Conservation (phyloP, 92 coral and sea anemone genomes). For the Porites divaricata region DNA sequence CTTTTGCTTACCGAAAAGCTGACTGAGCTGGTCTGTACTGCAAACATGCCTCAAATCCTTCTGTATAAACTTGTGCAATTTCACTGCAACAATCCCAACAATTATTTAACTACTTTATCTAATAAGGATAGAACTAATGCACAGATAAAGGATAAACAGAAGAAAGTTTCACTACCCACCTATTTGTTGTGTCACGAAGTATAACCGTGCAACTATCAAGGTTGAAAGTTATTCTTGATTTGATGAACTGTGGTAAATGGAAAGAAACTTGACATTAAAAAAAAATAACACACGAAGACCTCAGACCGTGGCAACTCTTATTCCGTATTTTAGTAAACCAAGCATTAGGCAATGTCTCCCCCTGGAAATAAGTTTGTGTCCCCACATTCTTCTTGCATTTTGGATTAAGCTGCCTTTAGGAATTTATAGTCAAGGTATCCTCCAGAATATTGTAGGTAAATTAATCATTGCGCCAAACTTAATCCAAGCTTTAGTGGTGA, state of each 20-base stretch:
- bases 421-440: too few relatives aligned
- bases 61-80: conserved; percentile 66
- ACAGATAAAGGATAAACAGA: background rate
- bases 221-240: conserved; percentile 63
- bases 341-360: too few relatives aligned
- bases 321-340: too few relatives aligned
- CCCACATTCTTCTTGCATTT: too few relatives aligned
- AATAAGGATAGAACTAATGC: background rate
- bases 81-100: conserved; percentile 28
- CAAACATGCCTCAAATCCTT: conserved; percentile 70
- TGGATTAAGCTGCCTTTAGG: too few relatives aligned
- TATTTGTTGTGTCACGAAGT: conserved; percentile 53
- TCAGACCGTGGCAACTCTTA: too few relatives aligned
- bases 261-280: background rate
- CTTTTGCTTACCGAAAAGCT: conserved; percentile 36
- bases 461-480: background rate
- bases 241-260: conserved; percentile 43
- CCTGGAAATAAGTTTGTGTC: too few relatives aligned
- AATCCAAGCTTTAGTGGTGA: background rate
- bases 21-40: conserved; percentile 75
- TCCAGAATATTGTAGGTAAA: too few relatives aligned
- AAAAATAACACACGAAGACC: too few relatives aligned
- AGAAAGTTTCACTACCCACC: conserved; percentile 13
- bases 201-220: conserved; percentile 60
- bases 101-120: background rate